Conservation (phyloP, 2,797 vertebrate genomes). For the Cossypha niveicapilla region DNA sequence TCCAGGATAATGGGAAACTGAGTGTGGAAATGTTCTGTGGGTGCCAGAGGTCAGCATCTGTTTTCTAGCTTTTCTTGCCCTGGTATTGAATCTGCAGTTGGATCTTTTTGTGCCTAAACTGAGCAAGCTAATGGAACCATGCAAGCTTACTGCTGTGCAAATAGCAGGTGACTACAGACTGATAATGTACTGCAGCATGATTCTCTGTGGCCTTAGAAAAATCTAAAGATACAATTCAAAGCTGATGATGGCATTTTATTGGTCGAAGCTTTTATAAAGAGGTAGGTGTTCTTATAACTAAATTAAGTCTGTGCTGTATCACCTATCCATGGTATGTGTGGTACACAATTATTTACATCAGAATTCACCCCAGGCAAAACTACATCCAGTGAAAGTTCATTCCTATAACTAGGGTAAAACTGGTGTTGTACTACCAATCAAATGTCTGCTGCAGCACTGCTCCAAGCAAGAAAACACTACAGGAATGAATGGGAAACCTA, state of each 20-base stretch:
- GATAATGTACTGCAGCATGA: not conserved
- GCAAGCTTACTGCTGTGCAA: not conserved
- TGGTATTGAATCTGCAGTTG: not conserved
- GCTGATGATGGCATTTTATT: not conserved
- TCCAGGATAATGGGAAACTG: not conserved
- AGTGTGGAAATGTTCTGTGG: not conserved
- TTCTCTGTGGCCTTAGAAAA: not conserved
- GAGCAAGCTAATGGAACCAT: not conserved
- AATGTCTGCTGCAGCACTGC: not conserved
- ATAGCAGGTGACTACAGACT: not conserved
- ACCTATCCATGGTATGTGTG: not conserved
- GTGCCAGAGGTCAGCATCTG: not conserved
- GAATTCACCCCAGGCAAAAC: not conserved
- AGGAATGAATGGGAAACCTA: not conserved
- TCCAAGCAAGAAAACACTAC: not conserved
- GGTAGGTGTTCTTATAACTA: not conserved
- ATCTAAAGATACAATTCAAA: not conserved
- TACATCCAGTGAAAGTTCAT: not conserved
- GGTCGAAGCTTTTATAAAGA: not conserved
- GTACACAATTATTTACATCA: not conserved
- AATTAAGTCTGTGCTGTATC: not conserved
- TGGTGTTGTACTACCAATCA: not conserved
- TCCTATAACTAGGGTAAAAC: not conserved
- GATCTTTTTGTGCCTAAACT: not conserved
- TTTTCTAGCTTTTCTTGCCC: not conserved